Base-by-base conservation (phyloP, 2,888 invertebrate species). In the Drosophila multiciliata region DNA sequence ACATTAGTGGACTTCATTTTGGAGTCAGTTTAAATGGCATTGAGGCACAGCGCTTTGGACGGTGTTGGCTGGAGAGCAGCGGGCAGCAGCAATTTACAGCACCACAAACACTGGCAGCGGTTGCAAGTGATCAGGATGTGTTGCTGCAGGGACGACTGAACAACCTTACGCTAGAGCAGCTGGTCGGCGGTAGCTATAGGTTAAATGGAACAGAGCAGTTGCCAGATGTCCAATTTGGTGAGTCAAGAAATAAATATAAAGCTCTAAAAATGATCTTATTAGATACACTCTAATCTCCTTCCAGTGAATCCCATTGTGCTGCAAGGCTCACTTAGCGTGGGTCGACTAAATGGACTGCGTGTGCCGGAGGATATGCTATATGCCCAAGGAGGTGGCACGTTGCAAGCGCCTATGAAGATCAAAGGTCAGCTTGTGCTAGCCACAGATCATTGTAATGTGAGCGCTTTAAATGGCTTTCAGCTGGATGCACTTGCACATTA, bases 131-230 rank as follows among this genome's bases (percentile, higher is more conserved):
- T 5, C 57, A 78, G 1, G 87, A 91, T 40, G 29, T 92, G 8
- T 52, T 69, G 38, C 63, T 93, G 1, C 55, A 55, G 1, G 92
- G 92, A n/a, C 90, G 82, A 20, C 71, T 95, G 4, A 94, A 94
- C 81, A 93, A 93, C 12, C 91, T 94, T 20, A 90, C 93, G 40
- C 80, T 95, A 26, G 84, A 92, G 1, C 90, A 93, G 58, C 87
- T 95, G 36, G 80, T 93, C 11, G 80, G 92, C 38, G 93, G 93
- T 58, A 94, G 94, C 58, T 93, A 95, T 65, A 94, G 94, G 82
- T 94, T 93, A 72, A 93, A 93, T 38, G 91, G 89, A 33, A 82
- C 93, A 66, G 95, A 95, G 90, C 90, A 90, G 6, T 90, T 95
- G 38, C 72, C 91, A 45, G 86, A 91, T 17, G 93, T 92, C 11